phyloP scores from a whole-genome alignment of 2,113 vertebrate species.

The Tiliqua scincoides region DNA sequence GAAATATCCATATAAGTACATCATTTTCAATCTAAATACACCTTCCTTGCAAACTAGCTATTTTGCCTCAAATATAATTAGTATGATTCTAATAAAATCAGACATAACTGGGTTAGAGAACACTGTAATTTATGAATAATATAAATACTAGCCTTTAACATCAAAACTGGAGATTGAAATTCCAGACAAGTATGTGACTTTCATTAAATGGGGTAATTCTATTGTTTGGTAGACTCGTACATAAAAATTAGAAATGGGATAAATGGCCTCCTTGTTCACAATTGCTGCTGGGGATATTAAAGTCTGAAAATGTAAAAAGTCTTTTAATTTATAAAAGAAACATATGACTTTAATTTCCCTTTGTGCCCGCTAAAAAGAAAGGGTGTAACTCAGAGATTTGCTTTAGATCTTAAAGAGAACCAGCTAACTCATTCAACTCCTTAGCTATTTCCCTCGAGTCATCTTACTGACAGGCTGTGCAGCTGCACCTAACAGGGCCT shows the following conservation, averaged over 20 bases:
- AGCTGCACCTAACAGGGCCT: background rate
- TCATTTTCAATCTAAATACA: slow-evolving; percentile 42
- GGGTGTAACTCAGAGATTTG: slow-evolving; percentile 7
- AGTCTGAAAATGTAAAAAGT: slow-evolving; percentile 22
- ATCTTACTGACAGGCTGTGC: background rate
- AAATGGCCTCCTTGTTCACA: slow-evolving; percentile 62
- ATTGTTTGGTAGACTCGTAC: slow-evolving; percentile 65
- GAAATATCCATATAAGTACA: slow-evolving; percentile 18
- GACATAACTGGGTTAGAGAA: slow-evolving; percentile 47
- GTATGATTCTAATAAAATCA: slow-evolving; percentile 40
- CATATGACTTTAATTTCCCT: background rate
- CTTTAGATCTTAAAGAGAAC: background rate
- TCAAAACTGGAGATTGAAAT: slow-evolving; percentile 58
- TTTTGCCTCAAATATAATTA: slow-evolving; percentile 57
- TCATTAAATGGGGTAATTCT: slow-evolving; percentile 63
- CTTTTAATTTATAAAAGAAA: slow-evolving; percentile 30
- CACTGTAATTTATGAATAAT: slow-evolving; percentile 55
- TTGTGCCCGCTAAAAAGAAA: background rate
- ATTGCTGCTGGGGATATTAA: slow-evolving; percentile 49
- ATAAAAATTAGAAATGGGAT: slow-evolving; percentile 64
- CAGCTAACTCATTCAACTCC: background rate
- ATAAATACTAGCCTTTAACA: slow-evolving; percentile 58
- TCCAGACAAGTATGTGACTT: slow-evolving; percentile 55
- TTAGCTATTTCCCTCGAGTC: background rate
- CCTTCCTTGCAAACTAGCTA: slow-evolving; percentile 48